These are phyloP conservation scores for Bombus sibiricus DNA, from an alignment of 1,140 invertebrate species.

Conservation along the genomic window DNA sequence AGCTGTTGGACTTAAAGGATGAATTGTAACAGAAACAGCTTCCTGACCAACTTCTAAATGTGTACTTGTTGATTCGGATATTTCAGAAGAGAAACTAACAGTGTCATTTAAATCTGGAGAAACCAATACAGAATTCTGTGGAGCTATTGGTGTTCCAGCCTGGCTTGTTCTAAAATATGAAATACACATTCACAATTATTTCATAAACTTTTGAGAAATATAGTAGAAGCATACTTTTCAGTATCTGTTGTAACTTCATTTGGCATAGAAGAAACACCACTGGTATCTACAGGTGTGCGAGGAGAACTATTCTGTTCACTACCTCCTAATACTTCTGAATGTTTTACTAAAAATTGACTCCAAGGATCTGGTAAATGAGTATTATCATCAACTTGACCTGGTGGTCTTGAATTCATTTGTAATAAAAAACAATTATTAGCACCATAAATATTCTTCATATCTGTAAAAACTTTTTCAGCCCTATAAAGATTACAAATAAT, in stretches of 20 bases:
- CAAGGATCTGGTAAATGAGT: conserved; percentile 90
- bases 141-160: conserved; percentile 76
- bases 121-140: conserved; percentile 69
- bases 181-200: conserved; percentile 7
- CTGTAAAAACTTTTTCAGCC: conserved; percentile 91
- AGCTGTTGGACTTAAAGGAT: conserved; percentile 86
- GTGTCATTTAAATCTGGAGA: conserved; percentile 74
- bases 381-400: conserved; percentile 83
- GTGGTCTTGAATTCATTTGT: conserved; percentile 91
- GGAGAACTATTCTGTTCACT: conserved; percentile 87
- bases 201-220: not conserved
- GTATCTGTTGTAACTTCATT: conserved; percentile 77
- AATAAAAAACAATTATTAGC: conserved; percentile 93
- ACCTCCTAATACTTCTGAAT: conserved; percentile 82
- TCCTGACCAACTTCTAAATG: conserved; percentile 83
- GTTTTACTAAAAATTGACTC: conserved; percentile 89
- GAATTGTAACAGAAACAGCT: conserved; percentile 82
- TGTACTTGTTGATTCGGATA: conserved; percentile 63
- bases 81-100: conserved; percentile 74
- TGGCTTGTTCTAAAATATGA: conserved; percentile 76
- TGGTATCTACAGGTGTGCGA: conserved; percentile 84
- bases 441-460: conserved; percentile 93
- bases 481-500: conserved; percentile 81
- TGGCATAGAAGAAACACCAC: conserved; percentile 83
- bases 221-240: conserved; percentile 73